Percentiles rank a stretch among this genome's conserved stretches.
phyloP scores from a whole-genome alignment of 2,797 vertebrate species.

The Leptodactylus fallax region DNA sequence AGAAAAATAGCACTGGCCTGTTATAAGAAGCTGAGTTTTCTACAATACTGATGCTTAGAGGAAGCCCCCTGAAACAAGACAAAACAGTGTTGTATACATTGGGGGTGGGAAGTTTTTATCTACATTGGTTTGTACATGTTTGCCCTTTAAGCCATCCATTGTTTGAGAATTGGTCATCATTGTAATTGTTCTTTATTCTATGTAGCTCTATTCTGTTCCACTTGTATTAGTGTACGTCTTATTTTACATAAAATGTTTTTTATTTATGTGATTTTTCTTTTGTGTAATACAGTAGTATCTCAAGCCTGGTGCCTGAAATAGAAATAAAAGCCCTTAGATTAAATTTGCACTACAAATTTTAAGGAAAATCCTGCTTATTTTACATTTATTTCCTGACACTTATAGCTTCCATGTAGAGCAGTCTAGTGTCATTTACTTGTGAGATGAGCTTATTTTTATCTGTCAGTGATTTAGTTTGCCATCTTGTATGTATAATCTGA shows the following conservation, averaged over 20 bases:
- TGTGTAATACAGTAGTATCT: neutral
- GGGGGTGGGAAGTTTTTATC: too few species aligned
- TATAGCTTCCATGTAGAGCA: too few species aligned
- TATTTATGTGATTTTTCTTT: neutral
- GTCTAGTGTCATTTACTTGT: neutral
- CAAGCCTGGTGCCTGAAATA: neutral
- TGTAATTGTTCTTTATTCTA: neutral
- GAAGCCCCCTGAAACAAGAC: neutral
- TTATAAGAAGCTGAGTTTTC: neutral
- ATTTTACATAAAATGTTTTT: neutral
- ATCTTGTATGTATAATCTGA: neutral
- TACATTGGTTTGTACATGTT: neutral
- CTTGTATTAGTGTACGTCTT: neutral
- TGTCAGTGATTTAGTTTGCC: neutral
- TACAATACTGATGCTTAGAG: neutral
- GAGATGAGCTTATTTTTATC: neutral
- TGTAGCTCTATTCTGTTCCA: neutral
- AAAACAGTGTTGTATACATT: neutral
- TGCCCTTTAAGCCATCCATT: neutral
- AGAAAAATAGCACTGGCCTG: neutral
- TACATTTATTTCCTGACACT: neutral
- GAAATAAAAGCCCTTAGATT: slow-evolving; percentile 22
- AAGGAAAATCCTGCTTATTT: neutral
- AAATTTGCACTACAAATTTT: slow-evolving; percentile 13
- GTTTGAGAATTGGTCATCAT: neutral